A percentile compares a stretch with the other conserved stretches of the same genome.
These are phyloP conservation scores for Gambelia wislizenii DNA, from an alignment of 2,797 vertebrate species.

Conservation along the genomic window DNA sequence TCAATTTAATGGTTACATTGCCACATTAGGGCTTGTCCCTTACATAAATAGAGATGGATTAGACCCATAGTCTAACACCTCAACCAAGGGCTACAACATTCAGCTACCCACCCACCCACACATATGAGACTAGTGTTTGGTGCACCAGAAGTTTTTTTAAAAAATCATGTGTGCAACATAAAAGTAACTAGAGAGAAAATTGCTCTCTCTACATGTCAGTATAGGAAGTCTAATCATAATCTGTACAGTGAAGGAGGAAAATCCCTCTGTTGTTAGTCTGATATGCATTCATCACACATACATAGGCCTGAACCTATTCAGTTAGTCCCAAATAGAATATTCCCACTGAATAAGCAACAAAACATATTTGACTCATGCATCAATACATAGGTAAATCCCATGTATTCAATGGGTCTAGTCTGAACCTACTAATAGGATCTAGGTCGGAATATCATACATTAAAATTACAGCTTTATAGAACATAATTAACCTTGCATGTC, in stretches of 20 bases:
- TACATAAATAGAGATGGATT: not conserved
- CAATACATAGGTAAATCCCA: too few relatives aligned
- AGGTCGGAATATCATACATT: not conserved
- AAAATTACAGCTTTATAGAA: not conserved
- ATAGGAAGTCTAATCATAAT: not conserved
- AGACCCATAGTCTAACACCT: not conserved
- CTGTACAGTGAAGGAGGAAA: not conserved
- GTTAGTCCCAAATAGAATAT: too few relatives aligned
- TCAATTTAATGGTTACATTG: not conserved
- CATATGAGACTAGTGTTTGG: not conserved
- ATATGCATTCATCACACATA: not conserved
- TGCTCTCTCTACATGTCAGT: not conserved
- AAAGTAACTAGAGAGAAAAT: not conserved
- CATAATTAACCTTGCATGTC: not conserved
- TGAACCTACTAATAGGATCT: too few relatives aligned
- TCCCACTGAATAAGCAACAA: too few relatives aligned
- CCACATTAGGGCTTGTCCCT: not conserved
- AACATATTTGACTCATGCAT: too few relatives aligned
- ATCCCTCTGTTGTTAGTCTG: not conserved
- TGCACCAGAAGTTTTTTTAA: not conserved
- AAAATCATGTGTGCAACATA: not conserved
- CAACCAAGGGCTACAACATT: not conserved
- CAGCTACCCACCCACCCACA: not conserved
- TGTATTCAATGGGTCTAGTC: too few relatives aligned
- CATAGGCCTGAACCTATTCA: not conserved